Evolutionary conservation across 2,888 invertebrate genomes (phyloP).

Genomic region (Temnothorax ravouxi): DNA sequence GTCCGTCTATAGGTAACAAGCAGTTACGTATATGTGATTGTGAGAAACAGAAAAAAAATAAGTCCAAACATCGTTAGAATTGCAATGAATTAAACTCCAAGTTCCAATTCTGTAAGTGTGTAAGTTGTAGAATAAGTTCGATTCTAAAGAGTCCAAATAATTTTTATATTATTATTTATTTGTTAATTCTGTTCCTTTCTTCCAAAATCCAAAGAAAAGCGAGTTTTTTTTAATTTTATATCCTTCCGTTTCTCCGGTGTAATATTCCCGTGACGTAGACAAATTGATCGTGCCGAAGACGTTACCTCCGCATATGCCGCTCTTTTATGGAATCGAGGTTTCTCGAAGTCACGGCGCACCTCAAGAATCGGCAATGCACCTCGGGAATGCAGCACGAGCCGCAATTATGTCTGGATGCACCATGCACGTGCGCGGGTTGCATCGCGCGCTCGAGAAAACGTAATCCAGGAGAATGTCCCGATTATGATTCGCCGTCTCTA

Average conservation of each 20-base stretch:
- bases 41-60: neutral
- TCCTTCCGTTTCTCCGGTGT: neutral
- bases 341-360: conserved; percentile 9
- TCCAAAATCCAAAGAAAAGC: neutral
- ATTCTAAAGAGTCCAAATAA: neutral
- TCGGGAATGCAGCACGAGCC: conserved; percentile 32
- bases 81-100: neutral
- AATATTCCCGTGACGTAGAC: too few relatives aligned
- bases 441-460: conserved; percentile 21
- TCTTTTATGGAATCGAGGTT: conserved; percentile 28
- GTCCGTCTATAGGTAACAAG: neutral
- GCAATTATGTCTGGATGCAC: conserved; percentile 28
- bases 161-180: neutral
- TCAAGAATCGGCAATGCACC: neutral
- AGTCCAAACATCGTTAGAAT: neutral
- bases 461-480: conserved; percentile 37
- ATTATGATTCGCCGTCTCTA: neutral
- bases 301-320: neutral
- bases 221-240: neutral
- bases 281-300: neutral
- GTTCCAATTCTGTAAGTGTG: neutral
- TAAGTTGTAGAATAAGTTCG: neutral
- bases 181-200: neutral
- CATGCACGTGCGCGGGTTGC: conserved; percentile 27
- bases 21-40: neutral